These are phyloP conservation scores for Lasius fuliginosus DNA, from an alignment of 2,888 invertebrate species.

Conservation along the genomic window DNA sequence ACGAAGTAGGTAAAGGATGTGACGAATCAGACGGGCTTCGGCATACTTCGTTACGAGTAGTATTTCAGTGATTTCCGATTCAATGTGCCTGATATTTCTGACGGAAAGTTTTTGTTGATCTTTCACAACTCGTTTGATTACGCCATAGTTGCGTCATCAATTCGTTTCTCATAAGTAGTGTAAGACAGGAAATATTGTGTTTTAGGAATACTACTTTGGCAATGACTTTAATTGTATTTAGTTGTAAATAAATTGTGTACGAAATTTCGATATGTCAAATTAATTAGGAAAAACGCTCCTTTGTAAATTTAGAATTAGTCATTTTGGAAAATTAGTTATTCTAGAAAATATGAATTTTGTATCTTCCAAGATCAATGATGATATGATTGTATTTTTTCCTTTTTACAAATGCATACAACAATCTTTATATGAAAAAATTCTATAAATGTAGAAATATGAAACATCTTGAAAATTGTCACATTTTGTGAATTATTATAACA, in stretches of 20 bases:
- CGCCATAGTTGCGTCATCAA: not conserved
- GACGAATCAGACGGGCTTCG: constrained; percentile 20
- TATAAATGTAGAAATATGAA: not conserved
- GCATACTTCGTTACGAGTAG: constrained; percentile 34
- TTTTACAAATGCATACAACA: not conserved
- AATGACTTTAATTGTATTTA: constrained; percentile 1
- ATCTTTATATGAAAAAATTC: not conserved
- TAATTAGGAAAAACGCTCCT: not conserved
- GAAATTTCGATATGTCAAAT: constrained; percentile 11
- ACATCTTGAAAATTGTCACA: not conserved
- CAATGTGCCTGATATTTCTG: constrained; percentile 13
- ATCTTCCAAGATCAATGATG: not conserved
- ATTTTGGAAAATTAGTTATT: not conserved
- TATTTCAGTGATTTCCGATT: constrained; percentile 46
- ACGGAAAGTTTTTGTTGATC: constrained; percentile 9
- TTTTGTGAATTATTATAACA: not conserved
- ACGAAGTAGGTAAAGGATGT: constrained; percentile 32
- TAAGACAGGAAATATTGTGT: not conserved
- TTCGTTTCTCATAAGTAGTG: not conserved
- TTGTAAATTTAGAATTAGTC: constrained; percentile 10
- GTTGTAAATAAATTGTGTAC: not conserved
- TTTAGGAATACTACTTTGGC: not conserved
- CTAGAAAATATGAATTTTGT: not conserved
- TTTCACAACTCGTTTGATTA: constrained; percentile 3
- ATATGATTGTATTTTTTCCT: not conserved